phyloP scores from a whole-genome alignment of 2,888 invertebrate genomes.

The Hirtodrosophila alboralis region DNA sequence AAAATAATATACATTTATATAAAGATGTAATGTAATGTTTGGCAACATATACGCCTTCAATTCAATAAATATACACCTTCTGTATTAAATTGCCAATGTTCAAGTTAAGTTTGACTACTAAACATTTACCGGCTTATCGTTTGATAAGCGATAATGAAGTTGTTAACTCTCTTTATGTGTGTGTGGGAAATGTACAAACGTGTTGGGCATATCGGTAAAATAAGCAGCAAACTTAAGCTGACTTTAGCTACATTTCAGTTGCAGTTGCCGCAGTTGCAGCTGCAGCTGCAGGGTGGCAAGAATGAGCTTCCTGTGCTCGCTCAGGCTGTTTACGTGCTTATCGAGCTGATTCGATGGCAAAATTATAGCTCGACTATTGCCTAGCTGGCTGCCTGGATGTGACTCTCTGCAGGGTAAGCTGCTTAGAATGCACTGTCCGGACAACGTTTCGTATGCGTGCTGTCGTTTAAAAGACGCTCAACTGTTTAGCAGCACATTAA shows the following conservation, averaged over 20 bases:
- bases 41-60: too few relatives aligned
- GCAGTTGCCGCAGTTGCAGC: conserved; percentile 26
- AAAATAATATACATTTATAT: too few relatives aligned
- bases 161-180: conserved; percentile 32
- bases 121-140: conserved; percentile 11
- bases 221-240: conserved; percentile 50
- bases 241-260: conserved; percentile 28
- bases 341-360: too few relatives aligned
- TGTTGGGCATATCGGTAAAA: conserved; percentile 59
- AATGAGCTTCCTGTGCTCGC: too few relatives aligned
- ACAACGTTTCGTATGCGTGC: conserved; percentile 59
- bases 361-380: too few relatives aligned
- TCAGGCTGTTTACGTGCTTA: conserved; percentile 56
- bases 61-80: too few relatives aligned
- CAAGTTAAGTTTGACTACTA: conserved; percentile 9
- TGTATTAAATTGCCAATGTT: too few relatives aligned
- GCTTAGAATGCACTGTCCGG: conserved; percentile 55
- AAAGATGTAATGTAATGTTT: too few relatives aligned
- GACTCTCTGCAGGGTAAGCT: conserved; percentile 47
- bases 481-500: conserved; percentile 70
- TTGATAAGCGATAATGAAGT: conserved; percentile 61
- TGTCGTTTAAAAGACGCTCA: conserved; percentile 45
- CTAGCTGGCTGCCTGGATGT: conserved; percentile 25
- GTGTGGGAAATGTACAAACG: conserved; percentile 44
- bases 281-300: neutral